Conservation (phyloP, 2,797 vertebrate genomes). For the Hemitrygon akajei region DNA sequence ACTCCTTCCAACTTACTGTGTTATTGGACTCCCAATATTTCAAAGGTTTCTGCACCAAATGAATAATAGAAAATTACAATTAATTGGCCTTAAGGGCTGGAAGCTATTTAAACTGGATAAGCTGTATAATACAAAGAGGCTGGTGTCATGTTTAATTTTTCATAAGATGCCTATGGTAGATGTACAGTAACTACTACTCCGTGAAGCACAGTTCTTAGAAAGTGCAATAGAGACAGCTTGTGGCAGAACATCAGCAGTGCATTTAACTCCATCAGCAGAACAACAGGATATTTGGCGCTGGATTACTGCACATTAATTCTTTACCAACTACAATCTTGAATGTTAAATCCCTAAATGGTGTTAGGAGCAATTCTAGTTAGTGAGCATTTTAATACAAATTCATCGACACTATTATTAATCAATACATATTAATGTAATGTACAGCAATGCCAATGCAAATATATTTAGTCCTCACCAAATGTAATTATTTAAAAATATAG, state of each 20-base stretch:
- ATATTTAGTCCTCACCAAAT: not conserved
- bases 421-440: not conserved
- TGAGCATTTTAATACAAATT: not conserved
- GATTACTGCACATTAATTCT: not conserved
- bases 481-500: not conserved
- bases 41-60: not conserved
- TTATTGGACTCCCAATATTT: not conserved
- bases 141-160: not conserved
- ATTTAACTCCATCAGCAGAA: not conserved
- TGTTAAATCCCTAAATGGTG: not conserved
- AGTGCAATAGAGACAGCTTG: constrained; percentile 33
- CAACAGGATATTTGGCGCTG: not conserved
- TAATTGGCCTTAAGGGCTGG: not conserved
- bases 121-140: not conserved
- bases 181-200: not conserved
- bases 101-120: not conserved
- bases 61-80: not conserved
- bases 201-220: not conserved
- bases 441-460: not conserved
- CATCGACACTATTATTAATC: not conserved
- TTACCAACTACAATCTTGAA: not conserved
- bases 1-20: too few species aligned
- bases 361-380: not conserved
- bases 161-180: not conserved
- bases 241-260: constrained; percentile 13